phyloP scores from a whole-genome alignment of 2,113 vertebrate genomes.

The Phoenicopterus ruber region DNA sequence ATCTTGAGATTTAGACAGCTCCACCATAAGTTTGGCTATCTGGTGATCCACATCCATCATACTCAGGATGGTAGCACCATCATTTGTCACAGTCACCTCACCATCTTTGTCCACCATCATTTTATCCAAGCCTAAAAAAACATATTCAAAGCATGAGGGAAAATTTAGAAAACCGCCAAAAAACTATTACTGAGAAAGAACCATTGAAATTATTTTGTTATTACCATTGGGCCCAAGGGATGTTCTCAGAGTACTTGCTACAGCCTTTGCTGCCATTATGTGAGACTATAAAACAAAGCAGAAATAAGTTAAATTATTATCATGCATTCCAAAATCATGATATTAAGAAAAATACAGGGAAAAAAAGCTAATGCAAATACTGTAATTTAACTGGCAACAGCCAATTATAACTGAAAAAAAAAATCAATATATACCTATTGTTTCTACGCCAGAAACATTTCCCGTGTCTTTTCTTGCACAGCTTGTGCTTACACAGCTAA shows the following conservation, averaged over 20 bases:
- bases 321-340: rapidly evolving
- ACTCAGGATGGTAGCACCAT: slow-evolving; percentile 95
- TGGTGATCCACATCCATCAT: slow-evolving; percentile 99
- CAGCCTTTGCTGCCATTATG: slow-evolving; percentile 97
- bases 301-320: neutral
- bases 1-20: slow-evolving; percentile 96
- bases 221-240: slow-evolving; percentile 96
- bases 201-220: neutral
- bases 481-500: too few species aligned
- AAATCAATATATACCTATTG: rapidly evolving
- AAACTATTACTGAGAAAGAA: neutral
- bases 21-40: slow-evolving; percentile 98
- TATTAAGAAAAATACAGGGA: rapidly evolving
- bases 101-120: slow-evolving; percentile 99
- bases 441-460: neutral
- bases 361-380: rapidly evolving
- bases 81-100: slow-evolving; percentile 97
- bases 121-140: slow-evolving; percentile 89
- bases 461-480: neutral
- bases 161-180: neutral
- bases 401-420: rapidly evolving
- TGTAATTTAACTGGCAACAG: neutral
- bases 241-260: slow-evolving; percentile 92
- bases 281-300: slow-evolving; percentile 84
- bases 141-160: neutral